phyloP scores from a whole-genome alignment of 2,888 invertebrate species.

The Metellina segmentata region DNA sequence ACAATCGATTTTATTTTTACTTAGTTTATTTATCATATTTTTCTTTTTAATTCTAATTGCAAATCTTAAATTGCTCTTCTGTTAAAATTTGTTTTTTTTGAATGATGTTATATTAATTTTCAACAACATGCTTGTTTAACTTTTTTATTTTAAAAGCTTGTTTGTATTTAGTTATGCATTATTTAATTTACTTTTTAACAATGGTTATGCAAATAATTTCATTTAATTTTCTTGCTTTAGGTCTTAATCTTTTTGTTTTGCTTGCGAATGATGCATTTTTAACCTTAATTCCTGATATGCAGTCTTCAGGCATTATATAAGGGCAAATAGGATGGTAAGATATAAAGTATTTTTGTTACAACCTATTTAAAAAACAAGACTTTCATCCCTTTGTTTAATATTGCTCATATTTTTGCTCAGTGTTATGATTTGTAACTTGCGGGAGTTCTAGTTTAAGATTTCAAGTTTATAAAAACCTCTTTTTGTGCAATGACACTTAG shows the following conservation, averaged over 20 bases:
- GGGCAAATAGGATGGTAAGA: not conserved
- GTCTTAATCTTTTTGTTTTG: conserved; percentile 35
- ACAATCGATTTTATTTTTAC: too few species aligned
- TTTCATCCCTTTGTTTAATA: too few species aligned
- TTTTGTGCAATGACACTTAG: too few species aligned
- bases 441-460: too few species aligned
- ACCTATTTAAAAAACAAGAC: too few species aligned
- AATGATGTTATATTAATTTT: not conserved
- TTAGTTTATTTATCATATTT: not conserved
- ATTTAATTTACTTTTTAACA: not conserved
- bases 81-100: not conserved
- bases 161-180: not conserved
- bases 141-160: too few species aligned
- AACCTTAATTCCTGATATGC: conserved; percentile 14
- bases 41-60: not conserved
- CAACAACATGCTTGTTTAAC: not conserved
- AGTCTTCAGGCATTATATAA: not conserved
- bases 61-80: not conserved
- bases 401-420: too few species aligned
- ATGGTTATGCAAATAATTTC: not conserved
- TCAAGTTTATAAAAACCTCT: too few species aligned
- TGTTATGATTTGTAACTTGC: too few species aligned
- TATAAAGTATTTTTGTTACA: not conserved
- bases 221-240: conserved; percentile 28
- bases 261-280: conserved; percentile 20